phyloP scores from a whole-genome alignment of 1,140 invertebrate genomes.

The Hirudo medicinalis region DNA sequence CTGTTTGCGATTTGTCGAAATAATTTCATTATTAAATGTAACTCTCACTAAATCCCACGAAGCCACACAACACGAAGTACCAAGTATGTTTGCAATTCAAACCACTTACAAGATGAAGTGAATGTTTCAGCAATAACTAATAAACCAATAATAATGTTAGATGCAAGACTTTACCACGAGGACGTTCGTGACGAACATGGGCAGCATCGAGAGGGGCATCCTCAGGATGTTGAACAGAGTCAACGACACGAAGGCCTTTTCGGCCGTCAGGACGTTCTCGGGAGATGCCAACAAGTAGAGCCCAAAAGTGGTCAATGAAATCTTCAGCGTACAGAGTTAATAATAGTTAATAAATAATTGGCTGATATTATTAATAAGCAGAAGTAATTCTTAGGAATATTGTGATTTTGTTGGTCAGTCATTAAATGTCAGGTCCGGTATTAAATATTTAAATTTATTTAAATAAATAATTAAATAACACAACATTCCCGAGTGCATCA shows the following conservation, averaged over 20 bases:
- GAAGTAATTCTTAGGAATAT: not conserved
- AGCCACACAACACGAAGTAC: too few relatives aligned
- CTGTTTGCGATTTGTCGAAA: not conserved
- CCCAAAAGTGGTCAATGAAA: constrained; percentile 35
- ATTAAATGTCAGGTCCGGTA: constrained; percentile 3
- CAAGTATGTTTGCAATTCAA: too few relatives aligned
- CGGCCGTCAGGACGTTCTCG: constrained; percentile 50
- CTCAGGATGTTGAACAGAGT: constrained; percentile 94
- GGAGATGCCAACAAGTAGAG: constrained; percentile 43
- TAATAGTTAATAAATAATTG: not conserved
- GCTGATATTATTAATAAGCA: not conserved
- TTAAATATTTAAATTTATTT: too few relatives aligned
- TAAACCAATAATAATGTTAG: too few relatives aligned
- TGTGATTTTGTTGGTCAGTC: not conserved
- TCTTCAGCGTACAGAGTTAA: constrained; percentile 6
- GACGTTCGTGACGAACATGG: constrained; percentile 43
- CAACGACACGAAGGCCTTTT: constrained; percentile 84
- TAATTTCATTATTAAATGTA: too few relatives aligned
- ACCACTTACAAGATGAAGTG: too few relatives aligned
- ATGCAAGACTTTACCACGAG: constrained; percentile 19
- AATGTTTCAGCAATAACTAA: too few relatives aligned
- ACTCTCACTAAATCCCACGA: too few relatives aligned
- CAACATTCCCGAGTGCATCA: too few relatives aligned
- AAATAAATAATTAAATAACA: too few relatives aligned
- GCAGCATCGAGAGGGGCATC: constrained; percentile 59